Conservation (phyloP, 37 sponge, comb jelly and placozoan species). For the Chondrilla cf. caribensis region DNA sequence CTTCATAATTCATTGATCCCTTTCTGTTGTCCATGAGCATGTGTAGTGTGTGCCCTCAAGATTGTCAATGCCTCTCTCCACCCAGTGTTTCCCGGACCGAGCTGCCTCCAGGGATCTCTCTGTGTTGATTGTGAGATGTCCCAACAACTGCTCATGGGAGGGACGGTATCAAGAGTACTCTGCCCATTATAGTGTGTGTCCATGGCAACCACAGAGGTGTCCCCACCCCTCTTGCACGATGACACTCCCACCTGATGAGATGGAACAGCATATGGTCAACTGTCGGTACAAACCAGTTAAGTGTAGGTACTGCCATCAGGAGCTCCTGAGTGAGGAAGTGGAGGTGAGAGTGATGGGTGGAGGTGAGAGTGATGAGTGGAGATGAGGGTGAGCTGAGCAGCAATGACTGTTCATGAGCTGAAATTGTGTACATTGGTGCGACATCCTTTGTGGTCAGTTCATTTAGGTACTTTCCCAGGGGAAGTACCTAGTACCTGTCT, state of each 20-base stretch:
- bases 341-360: not conserved
- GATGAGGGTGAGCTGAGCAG: too few species aligned
- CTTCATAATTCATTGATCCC: too few species aligned
- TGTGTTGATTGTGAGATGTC: slow-evolving; percentile 2
- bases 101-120: slow-evolving; percentile 8
- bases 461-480: not conserved
- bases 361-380: not conserved
- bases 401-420: too few species aligned
- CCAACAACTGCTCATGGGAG: slow-evolving; percentile 23
- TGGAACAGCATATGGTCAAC: not conserved
- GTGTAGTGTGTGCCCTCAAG: too few species aligned
- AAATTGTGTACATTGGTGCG: too few species aligned
- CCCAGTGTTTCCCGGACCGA: slow-evolving; percentile 22
- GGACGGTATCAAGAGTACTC: not conserved
- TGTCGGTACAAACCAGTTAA: not conserved
- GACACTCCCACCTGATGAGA: not conserved
- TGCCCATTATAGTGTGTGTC: not conserved
- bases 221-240: not conserved
- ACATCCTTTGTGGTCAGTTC: too few species aligned
- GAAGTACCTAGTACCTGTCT: too few species aligned
- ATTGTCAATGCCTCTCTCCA: too few species aligned
- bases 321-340: not conserved
- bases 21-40: too few species aligned
- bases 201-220: not conserved
- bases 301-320: not conserved